Evolutionary conservation across 2,888 invertebrate species (phyloP).

Genomic region (Caenorhabditis sinica): DNA sequence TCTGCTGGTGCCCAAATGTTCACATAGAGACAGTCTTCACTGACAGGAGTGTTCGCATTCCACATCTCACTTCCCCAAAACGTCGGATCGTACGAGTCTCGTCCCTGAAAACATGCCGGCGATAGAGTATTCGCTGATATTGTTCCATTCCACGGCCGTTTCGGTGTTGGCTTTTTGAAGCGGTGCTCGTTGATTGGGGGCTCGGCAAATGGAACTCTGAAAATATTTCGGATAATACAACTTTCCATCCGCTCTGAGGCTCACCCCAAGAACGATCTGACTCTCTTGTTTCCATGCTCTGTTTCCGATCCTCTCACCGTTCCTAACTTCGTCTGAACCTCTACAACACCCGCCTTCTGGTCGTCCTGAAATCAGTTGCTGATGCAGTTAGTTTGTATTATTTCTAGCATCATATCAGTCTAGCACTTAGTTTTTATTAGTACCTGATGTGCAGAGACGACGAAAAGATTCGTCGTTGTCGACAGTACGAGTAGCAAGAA

Average conservation of each 20-base stretch:
- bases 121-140: slow-evolving; percentile 68
- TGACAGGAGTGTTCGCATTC: slow-evolving; percentile 94
- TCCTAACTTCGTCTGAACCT: slow-evolving; percentile 77
- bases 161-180: slow-evolving; percentile 78
- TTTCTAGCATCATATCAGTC: neutral
- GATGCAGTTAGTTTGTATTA: slow-evolving; percentile 40
- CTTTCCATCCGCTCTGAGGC: no score
- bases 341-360: slow-evolving; percentile 59
- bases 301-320: slow-evolving; percentile 76
- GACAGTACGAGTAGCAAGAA: slow-evolving; percentile 52
- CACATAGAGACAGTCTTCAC: slow-evolving; percentile 96
- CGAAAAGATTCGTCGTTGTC: slow-evolving; percentile 22
- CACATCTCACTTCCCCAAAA: slow-evolving; percentile 91
- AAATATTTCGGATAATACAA: no score
- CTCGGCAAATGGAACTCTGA: slow-evolving; percentile 80
- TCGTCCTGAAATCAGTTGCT: slow-evolving; percentile 25
- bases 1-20: slow-evolving; percentile 91
- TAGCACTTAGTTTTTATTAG: slow-evolving; percentile 10
- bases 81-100: slow-evolving; percentile 73
- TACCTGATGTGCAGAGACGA: slow-evolving; percentile 48
- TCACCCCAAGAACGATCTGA: slow-evolving; percentile 63
- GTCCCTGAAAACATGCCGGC: slow-evolving; percentile 79
- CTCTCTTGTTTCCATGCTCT: slow-evolving; percentile 58
- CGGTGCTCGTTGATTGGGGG: slow-evolving; percentile 77
- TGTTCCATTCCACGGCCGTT: slow-evolving; percentile 78